Evolutionary conservation across 1,140 invertebrate genomes (phyloP).

Genomic region (Tribolium madens): DNA sequence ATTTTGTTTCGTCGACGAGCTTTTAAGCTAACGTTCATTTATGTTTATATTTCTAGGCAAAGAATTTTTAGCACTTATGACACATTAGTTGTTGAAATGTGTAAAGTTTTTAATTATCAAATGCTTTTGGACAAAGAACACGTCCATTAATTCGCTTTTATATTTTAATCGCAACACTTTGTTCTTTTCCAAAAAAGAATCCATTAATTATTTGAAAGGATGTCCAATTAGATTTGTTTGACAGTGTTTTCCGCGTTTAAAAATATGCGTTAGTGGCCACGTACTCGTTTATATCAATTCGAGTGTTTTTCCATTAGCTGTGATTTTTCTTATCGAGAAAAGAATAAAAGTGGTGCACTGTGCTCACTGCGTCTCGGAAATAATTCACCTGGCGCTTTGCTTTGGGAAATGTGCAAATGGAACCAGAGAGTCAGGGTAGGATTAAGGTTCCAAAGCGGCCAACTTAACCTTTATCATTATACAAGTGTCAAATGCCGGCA

Average conservation of each 20-base stretch:
- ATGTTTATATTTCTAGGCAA: constrained; percentile 14
- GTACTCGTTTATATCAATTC: not conserved
- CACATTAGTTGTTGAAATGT: constrained; percentile 10
- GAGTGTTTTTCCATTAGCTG: not conserved
- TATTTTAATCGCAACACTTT: not conserved
- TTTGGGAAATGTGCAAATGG: constrained; percentile 29
- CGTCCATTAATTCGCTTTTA: constrained; percentile 2
- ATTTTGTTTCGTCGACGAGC: not conserved
- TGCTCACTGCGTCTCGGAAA: constrained; percentile 15
- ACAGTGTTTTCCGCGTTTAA: not conserved
- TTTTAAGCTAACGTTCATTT: constrained; percentile 24
- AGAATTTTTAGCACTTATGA: not conserved
- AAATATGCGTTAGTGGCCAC: not conserved
- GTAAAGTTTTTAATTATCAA: constrained; percentile 14
- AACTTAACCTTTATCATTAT: not conserved
- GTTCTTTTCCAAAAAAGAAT: not conserved
- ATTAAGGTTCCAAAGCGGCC: constrained; percentile 1
- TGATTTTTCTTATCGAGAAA: not conserved
- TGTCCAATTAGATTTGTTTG: constrained; percentile 11
- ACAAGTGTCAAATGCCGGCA: not conserved
- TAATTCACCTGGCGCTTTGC: constrained; percentile 17
- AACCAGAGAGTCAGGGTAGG: not conserved
- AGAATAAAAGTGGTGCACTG: not conserved
- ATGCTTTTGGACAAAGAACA: constrained; percentile 1
- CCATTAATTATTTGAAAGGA: constrained; percentile 8